A percentile compares a stretch with the other conserved stretches of the same genome.
phyloP scores from a whole-genome alignment of 2,797 vertebrate genomes.

The Pangasius sanitwongsei region DNA sequence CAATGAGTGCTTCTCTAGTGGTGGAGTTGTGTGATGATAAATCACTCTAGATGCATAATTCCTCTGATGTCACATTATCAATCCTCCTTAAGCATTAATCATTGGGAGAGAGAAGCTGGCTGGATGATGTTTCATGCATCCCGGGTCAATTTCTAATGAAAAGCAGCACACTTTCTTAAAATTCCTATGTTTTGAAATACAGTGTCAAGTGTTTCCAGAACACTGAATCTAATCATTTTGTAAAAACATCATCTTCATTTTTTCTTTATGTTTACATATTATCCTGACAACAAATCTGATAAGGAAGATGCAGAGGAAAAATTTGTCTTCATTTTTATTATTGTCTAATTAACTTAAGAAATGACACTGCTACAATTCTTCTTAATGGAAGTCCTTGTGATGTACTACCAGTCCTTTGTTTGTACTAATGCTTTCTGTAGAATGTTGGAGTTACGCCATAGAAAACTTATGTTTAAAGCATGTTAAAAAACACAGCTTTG shows the following conservation, averaged over 20 bases:
- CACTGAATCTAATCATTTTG: background rate
- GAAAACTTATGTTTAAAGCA: conserved; percentile 40
- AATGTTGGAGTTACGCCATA: conserved; percentile 41
- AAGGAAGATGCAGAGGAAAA: background rate
- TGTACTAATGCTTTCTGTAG: conserved; percentile 27
- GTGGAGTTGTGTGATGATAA: conserved; percentile 52
- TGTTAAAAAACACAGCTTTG: conserved; percentile 45
- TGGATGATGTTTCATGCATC: conserved; percentile 53
- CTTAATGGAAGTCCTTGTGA: conserved; percentile 15
- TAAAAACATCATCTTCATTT: background rate
- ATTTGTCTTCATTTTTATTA: background rate
- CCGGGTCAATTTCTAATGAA: conserved; percentile 62
- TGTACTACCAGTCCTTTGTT: conserved; percentile 12
- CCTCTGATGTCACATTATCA: conserved; percentile 57
- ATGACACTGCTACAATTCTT: conserved; percentile 5
- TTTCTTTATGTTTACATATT: background rate
- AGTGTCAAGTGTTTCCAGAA: background rate
- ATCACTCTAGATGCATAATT: conserved; percentile 44
- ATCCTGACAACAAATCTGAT: background rate
- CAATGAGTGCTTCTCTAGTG: conserved; percentile 12
- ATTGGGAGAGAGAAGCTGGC: conserved; percentile 53
- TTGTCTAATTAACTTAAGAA: background rate
- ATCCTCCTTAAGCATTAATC: conserved; percentile 67
- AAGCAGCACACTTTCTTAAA: conserved; percentile 37
- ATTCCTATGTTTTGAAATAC: conserved; percentile 17